A percentile compares a stretch with the other conserved stretches of the same genome.
These are phyloP conservation scores for Clistopyga incitator DNA, from an alignment of 2,888 invertebrate genomes.

Conservation along the genomic window DNA sequence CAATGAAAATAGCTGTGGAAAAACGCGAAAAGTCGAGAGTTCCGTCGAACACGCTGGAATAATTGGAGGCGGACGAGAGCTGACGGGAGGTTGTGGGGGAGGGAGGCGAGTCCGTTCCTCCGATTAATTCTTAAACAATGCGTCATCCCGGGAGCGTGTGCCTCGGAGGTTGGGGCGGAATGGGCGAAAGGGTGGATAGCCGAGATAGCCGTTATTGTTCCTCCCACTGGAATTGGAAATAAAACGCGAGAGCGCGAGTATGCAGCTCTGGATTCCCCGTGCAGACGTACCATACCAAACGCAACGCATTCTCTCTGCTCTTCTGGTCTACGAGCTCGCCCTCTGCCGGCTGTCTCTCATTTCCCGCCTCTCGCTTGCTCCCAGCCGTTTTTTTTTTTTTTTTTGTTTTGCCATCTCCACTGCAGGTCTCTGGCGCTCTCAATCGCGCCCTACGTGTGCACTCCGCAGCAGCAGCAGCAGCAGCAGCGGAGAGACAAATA, in stretches of 20 bases:
- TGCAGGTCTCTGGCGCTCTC: slow-evolving; percentile 74
- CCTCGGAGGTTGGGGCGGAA: slow-evolving; percentile 35
- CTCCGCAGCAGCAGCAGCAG: slow-evolving; percentile 43
- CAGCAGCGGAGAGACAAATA: slow-evolving; percentile 32
- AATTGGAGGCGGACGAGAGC: slow-evolving; percentile 60
- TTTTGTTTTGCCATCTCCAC: slow-evolving; percentile 14
- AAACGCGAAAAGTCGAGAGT: slow-evolving; percentile 64
- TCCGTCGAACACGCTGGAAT: slow-evolving; percentile 64
- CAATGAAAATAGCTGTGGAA: slow-evolving; percentile 61
- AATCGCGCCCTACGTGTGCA: slow-evolving; percentile 71
- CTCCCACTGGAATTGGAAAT: slow-evolving; percentile 77
- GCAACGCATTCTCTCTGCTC: slow-evolving; percentile 53
- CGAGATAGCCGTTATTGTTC: slow-evolving; percentile 74
- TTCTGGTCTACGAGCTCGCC: slow-evolving; percentile 37
- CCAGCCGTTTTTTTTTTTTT: slow-evolving; percentile 51
- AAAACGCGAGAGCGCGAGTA: slow-evolving; percentile 74
- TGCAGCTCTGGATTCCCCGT: slow-evolving; percentile 37
- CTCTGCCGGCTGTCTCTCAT: slow-evolving; percentile 68
- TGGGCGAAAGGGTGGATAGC: slow-evolving; percentile 42
- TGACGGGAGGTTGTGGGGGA: slow-evolving; percentile 13
- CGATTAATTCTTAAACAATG: slow-evolving; percentile 81
- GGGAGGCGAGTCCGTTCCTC: slow-evolving; percentile 66
- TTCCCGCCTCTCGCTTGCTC: slow-evolving; percentile 69
- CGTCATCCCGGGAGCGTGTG: slow-evolving; percentile 73
- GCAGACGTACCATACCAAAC: slow-evolving; percentile 55